These are phyloP conservation scores for Caenorhabditis inopinata DNA, from an alignment of 1,140 invertebrate genomes.

Conservation along the genomic window DNA sequence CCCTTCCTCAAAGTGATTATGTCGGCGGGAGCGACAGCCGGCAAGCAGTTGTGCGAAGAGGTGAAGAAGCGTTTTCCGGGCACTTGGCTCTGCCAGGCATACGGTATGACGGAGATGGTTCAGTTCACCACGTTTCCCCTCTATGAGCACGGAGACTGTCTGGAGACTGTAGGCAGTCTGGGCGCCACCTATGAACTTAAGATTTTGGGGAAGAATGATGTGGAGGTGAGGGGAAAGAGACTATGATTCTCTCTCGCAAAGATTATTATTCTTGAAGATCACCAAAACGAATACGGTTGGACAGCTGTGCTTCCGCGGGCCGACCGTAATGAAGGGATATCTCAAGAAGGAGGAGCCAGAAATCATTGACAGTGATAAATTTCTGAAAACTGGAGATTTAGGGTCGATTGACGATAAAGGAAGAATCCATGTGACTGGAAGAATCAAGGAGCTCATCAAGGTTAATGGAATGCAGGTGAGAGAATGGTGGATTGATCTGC, in stretches of 20 bases:
- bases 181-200: conserved; percentile 74
- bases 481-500: too few relatives aligned
- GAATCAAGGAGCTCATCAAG: conserved; percentile 86
- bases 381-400: conserved; percentile 77
- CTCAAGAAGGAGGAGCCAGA: conserved; percentile 73
- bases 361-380: conserved; percentile 72
- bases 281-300: conserved; percentile 34
- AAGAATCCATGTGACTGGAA: conserved; percentile 75
- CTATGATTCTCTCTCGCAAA: background rate
- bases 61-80: conserved; percentile 40
- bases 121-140: conserved; percentile 62
- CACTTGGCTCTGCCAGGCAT: conserved; percentile 54
- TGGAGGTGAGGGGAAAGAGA: background rate
- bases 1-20: conserved; percentile 69
- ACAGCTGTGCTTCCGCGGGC: conserved; percentile 65
- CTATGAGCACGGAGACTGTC: conserved; percentile 52
- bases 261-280: background rate
- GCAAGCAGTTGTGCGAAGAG: conserved; percentile 58
- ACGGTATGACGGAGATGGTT: conserved; percentile 68
- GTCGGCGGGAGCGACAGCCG: conserved; percentile 76
- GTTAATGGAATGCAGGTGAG: conserved; percentile 79
- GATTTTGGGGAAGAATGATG: conserved; percentile 62
- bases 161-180: conserved; percentile 73
- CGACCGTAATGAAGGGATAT: conserved; percentile 72
- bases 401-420: conserved; percentile 76